These are phyloP conservation scores for Procambarus virginalis DNA, from an alignment of 1,140 invertebrate species.

Conservation along the genomic window DNA sequence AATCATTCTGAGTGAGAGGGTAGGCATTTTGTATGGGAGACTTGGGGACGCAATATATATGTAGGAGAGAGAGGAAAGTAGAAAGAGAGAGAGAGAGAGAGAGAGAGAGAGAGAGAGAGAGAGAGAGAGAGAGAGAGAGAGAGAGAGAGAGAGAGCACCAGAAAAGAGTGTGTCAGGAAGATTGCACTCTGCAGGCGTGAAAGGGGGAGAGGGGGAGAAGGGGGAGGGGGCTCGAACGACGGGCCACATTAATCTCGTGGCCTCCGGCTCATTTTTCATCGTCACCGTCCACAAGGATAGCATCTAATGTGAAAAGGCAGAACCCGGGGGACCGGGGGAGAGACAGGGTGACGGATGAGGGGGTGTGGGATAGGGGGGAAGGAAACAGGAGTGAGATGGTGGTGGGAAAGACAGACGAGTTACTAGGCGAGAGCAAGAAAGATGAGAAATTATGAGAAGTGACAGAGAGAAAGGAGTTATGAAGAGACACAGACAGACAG, in stretches of 20 bases:
- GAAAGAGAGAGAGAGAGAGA: neutral
- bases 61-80: too few relatives aligned
- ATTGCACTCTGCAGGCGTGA: neutral
- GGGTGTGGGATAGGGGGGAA: neutral
- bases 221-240: neutral
- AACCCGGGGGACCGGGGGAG: neutral
- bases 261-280: slow-evolving; percentile 22
- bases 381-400: neutral
- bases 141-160: neutral
- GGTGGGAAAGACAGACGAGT: too few relatives aligned
- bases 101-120: too few relatives aligned
- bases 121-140: slow-evolving; percentile 19
- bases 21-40: too few relatives aligned
- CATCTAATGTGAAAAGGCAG: slow-evolving; percentile 38
- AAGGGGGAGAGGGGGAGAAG: neutral
- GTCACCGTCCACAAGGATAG: slow-evolving; percentile 17
- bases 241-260: slow-evolving; percentile 21
- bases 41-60: too few relatives aligned
- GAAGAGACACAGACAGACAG: too few relatives aligned
- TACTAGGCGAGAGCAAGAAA: neutral
- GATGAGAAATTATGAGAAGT: neutral
- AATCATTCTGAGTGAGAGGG: too few relatives aligned
- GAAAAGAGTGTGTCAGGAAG: slow-evolving; percentile 11
- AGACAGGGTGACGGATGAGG: neutral
- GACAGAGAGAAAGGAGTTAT: neutral